Evolutionary conservation across 2,888 invertebrate species (phyloP).

Genomic region (Strigamia transsilvanica): DNA sequence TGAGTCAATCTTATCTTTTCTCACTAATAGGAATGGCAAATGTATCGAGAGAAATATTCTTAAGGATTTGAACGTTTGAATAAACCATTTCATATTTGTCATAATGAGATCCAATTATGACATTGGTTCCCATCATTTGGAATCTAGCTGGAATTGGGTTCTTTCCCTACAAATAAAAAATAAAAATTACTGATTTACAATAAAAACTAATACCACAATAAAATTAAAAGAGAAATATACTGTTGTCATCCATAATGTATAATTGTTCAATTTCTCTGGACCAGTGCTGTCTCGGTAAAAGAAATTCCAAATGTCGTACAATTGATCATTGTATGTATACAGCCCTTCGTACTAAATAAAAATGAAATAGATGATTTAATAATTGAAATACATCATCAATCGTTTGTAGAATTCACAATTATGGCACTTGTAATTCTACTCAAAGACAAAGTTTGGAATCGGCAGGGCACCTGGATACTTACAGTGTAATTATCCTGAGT

Average conservation of each 20-base stretch:
- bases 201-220: too few species aligned
- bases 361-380: neutral
- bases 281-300: slow-evolving; percentile 25
- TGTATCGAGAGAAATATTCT: neutral
- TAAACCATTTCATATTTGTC: slow-evolving; percentile 93
- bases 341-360: neutral
- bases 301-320: slow-evolving; percentile 54
- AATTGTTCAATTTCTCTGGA: slow-evolving; percentile 67
- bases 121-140: slow-evolving; percentile 94
- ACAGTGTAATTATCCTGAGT: slow-evolving; percentile 73
- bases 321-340: slow-evolving; percentile 52
- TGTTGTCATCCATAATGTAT: slow-evolving; percentile 81
- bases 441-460: too few species aligned
- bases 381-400: neutral
- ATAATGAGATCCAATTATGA: slow-evolving; percentile 91
- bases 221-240: slow-evolving; percentile 60
- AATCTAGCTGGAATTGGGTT: slow-evolving; percentile 75
- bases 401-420: too few species aligned
- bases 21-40: neutral
- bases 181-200: neutral
- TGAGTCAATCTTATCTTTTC: neutral
- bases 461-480: too few species aligned
- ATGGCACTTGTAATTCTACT: too few species aligned
- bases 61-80: slow-evolving; percentile 61
- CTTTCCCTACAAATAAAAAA: slow-evolving; percentile 53